Base-by-base conservation (phyloP, 2,113 vertebrate genomes). In the Bombycilla garrulus region DNA sequence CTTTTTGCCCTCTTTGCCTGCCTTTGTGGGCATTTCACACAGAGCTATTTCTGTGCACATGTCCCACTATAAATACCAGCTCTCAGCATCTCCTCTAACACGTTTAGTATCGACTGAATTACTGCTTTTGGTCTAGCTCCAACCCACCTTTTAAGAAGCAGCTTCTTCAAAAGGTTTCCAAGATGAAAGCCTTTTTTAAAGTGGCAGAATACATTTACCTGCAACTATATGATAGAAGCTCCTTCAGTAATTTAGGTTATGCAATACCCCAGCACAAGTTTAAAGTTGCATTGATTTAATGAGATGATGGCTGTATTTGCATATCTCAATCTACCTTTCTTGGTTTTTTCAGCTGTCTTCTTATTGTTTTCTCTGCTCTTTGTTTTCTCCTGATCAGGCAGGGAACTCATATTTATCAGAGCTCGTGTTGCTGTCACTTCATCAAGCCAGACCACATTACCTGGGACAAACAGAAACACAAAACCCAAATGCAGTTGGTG, bases 371-470 rank as follows among this genome's bases (percentile, higher is more conserved):
- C 98, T 88, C 97, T 98, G 83, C 92, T 93, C 92, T 97, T 90
- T 36, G 97, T 96, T 20, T 98, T 96, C 80, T 98, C 98, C 51
- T 98, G 96, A 86, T 98, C 98, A 15, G 98, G 98, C 97, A 99
- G 98, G 47, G 98, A 98, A 96, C 99, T 99, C 96, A 98, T 97
- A 95, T 99, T 99, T 96, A 99, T 98, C 23, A 99, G 98, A 11
- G 99, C 99, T 73, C 99, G 98, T 23, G 99, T 97, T 33, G 98
- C 98, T 10, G 99, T 99, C 96, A 99, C 98, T 86, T 99, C 99
- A 86, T 99, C 99, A 19, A 99, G 98, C 99, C 99, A 99, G 69
- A 99, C 99, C 71, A 99, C 99, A 12, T 99, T 99, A 97, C 99
- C 99, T 99, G 56, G 6, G 80, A 93, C 64, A 92, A 24, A 94